These are phyloP conservation scores for Hystrix brachyura DNA, from an alignment of 2,113 vertebrate species.

Conservation along the genomic window DNA sequence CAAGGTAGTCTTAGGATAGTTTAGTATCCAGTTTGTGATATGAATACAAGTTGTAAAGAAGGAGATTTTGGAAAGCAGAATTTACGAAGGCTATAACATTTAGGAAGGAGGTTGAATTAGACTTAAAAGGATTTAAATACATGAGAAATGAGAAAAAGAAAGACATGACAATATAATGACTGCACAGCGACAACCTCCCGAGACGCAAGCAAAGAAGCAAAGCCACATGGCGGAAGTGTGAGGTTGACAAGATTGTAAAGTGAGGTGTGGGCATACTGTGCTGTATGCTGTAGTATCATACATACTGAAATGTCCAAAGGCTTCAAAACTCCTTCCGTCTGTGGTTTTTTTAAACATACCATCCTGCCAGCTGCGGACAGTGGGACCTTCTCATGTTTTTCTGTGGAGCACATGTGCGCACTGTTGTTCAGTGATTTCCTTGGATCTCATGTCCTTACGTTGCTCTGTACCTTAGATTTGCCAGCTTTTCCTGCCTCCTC, in stretches of 20 bases:
- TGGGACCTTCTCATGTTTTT: rapidly evolving
- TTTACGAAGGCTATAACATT: neutral
- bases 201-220: neutral
- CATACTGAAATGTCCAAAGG: neutral
- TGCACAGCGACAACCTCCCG: too few species aligned
- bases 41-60: neutral
- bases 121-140: neutral
- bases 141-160: neutral
- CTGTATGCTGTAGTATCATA: neutral
- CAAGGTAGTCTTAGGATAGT: neutral
- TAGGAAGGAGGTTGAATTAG: neutral
- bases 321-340: neutral
- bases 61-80: neutral
- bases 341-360: neutral
- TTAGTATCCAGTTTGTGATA: neutral
- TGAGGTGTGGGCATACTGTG: neutral
- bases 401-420: neutral
- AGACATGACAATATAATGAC: neutral
- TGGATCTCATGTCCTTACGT: neutral
- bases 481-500: neutral
- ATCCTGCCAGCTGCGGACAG: neutral
- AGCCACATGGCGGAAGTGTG: rapidly evolving
- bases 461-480: neutral
- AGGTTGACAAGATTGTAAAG: neutral
- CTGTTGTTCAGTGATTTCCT: neutral